Evolutionary conservation across 2,888 invertebrate species (phyloP), one percentile per base, ranked within the genome.

Genomic region (Ochropacha duplaris): DNA sequence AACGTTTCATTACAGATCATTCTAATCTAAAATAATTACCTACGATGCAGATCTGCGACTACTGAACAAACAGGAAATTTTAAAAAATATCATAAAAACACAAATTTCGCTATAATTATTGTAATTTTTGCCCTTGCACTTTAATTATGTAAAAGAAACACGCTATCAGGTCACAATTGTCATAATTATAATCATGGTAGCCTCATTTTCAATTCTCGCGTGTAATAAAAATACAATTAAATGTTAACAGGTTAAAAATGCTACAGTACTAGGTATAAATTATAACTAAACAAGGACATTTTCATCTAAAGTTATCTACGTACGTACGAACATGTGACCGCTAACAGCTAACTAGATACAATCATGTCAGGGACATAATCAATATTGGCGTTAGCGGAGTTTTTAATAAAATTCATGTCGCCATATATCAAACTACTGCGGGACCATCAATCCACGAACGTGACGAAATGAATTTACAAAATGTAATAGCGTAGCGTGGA

Each of bases 401-500:
- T 71, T 72, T 65, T 68, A 66, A 59, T 71, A 64, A 65, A 64
- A 72, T 60, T 61, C 63, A 69, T 62, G 36, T 61, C 56, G 50
- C 49, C 64, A 60, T 57, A 57, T 60, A 69, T 60, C 55, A 65
- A 61, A 61, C 51, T 60, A 57, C 52, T 60, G 59, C 59, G 52
- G 36, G 62, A 56, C 64, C 61, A 70, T 72, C 69, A 71, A 70
- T 74, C 61, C 63, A 54, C 54, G 54, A 61, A 66, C 61, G 62
- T 68, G 66, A 69, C 64, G 64, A 68, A 57, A 68, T 59, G 65
- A 69, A 68, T 69, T 72, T 65, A 68, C 68, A 62, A 68, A 76
- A 75, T 74, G 71, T 70, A 70, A 75, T 72, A 71, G 49, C 60
- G 59, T 52, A 19, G 50, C 52, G 50, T 62, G 60, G 63, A 57